A percentile compares a stretch with the other conserved stretches of the same genome.
Conservation (phyloP, 2,113 vertebrate species). For the Probosciger aterrimus region DNA sequence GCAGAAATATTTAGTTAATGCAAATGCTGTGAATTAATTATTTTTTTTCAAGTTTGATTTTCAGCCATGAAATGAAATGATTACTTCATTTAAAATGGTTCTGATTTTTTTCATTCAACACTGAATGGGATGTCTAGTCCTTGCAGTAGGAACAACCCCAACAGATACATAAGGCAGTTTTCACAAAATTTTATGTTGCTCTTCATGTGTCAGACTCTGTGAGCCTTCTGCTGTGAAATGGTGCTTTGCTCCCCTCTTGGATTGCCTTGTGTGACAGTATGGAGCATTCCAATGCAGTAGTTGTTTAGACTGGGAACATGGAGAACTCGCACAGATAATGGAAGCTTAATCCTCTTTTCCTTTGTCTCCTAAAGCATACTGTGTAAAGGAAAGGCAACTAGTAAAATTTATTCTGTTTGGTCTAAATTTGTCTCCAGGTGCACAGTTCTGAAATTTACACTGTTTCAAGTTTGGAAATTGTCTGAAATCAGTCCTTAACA, state of each 20-base stretch:
- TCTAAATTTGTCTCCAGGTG: background rate
- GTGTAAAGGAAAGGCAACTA: background rate
- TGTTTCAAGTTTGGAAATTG: background rate
- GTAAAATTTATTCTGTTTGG: background rate
- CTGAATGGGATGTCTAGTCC: background rate
- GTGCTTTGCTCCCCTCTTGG: background rate
- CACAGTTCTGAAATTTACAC: background rate
- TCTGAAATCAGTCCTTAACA: background rate
- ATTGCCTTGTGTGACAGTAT: background rate
- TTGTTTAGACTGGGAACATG: background rate
- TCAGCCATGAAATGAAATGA: background rate
- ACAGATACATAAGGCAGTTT: background rate
- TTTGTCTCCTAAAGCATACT: background rate
- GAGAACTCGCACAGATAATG: background rate
- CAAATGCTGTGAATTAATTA: background rate
- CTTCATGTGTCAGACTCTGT: background rate
- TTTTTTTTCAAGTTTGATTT: background rate
- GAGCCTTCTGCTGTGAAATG: background rate
- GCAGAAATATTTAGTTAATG: background rate
- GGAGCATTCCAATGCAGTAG: background rate
- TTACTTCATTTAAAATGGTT: background rate
- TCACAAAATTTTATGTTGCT: background rate
- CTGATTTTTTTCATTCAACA: accelerated
- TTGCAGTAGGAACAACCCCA: background rate
- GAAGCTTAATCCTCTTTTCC: background rate